A percentile compares a stretch with the other conserved stretches of the same genome.
Evolutionary conservation across 2,888 invertebrate genomes (phyloP).

Genomic region (Aplocera efformata): DNA sequence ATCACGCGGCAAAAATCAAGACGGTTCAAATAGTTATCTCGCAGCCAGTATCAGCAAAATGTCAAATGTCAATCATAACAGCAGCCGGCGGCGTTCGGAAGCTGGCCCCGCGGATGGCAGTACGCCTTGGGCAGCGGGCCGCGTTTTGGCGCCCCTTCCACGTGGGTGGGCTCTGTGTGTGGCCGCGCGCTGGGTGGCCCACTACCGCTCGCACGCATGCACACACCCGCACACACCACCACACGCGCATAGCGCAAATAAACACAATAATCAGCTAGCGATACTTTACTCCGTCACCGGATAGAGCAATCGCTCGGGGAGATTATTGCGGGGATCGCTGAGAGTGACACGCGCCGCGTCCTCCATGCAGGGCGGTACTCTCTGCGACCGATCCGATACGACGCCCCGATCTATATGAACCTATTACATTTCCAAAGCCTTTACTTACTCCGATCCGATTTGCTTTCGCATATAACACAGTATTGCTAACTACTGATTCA

Average conservation of each 20-base stretch:
- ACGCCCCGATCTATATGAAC: neutral
- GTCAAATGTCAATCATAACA: slow-evolving; percentile 61
- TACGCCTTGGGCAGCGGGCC: slow-evolving; percentile 49
- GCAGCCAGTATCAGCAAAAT: slow-evolving; percentile 33
- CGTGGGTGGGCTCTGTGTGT: slow-evolving; percentile 78
- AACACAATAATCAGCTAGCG: slow-evolving; percentile 79
- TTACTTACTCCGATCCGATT: no score
- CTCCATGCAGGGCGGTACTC: neutral
- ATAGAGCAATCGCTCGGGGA: slow-evolving; percentile 72
- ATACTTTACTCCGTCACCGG: slow-evolving; percentile 78
- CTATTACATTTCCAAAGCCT: no score
- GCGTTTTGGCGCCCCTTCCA: slow-evolving; percentile 65
- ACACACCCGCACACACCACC: slow-evolving; percentile 62
- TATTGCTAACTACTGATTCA: no score
- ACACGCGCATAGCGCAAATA: slow-evolving; percentile 71
- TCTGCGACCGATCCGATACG: no score
- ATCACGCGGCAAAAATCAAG: slow-evolving; percentile 3
- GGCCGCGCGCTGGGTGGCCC: slow-evolving; percentile 78
- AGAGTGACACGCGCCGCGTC: slow-evolving; percentile 61
- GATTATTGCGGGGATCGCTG: slow-evolving; percentile 63
- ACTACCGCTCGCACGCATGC: slow-evolving; percentile 63
- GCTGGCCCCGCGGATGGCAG: slow-evolving; percentile 27
- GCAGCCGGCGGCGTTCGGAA: slow-evolving; percentile 29
- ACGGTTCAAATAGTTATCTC: slow-evolving; percentile 12
- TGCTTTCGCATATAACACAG: no score